Evolutionary conservation across 1,140 invertebrate species (phyloP), one percentile per base, ranked within the genome.

Genomic region (Melipona quadrifasciata): DNA sequence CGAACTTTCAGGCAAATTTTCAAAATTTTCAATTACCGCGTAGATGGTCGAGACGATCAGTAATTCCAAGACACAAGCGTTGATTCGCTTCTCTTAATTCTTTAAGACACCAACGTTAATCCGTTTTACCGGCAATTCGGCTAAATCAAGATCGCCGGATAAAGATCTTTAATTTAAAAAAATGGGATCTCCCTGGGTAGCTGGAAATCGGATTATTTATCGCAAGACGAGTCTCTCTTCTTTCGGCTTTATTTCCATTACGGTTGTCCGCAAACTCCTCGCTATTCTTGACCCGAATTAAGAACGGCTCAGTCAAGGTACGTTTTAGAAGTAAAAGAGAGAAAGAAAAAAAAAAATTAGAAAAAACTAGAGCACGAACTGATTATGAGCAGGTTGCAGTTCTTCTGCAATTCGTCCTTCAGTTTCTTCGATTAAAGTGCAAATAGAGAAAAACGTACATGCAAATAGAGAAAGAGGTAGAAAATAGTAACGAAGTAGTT

Each of bases 261-360:
- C 53, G 79, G 55, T 51, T 61, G 55, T 51, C 79, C 79, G 68
- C 55, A 58, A 39, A 72, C 68, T 80, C 39, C 34, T 72, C 55
- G 34, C 68, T 55, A 72, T 70, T 80, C 79, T 72, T 80, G 68
- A 80, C 79, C 79, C 19, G 39, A 80, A 72, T 80, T 72, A 80
- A 34, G 31, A 34, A 19, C 51, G 61, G 39, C 39, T 21, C 31
- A 65, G 61, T 27, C 61, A 55, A 12, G 53, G 53, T 19, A 70
- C 65, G 27, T 80, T 80, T n/a, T 70, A 31, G 68, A 53, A 27
- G 51, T 21, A 34, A 27, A 21, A 68, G 51, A 6, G 31, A 77
- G 21, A 34, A 57, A 24, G 19, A 58, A 12, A n/a, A 12, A 61
- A 53, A 53, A 2, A 14, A 14, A 61, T 39, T 39, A 61, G n/a